Percentiles rank a stretch among this genome's conserved stretches.
phyloP scores from a whole-genome alignment of 2,113 vertebrate genomes.

The Lonchura striata region DNA sequence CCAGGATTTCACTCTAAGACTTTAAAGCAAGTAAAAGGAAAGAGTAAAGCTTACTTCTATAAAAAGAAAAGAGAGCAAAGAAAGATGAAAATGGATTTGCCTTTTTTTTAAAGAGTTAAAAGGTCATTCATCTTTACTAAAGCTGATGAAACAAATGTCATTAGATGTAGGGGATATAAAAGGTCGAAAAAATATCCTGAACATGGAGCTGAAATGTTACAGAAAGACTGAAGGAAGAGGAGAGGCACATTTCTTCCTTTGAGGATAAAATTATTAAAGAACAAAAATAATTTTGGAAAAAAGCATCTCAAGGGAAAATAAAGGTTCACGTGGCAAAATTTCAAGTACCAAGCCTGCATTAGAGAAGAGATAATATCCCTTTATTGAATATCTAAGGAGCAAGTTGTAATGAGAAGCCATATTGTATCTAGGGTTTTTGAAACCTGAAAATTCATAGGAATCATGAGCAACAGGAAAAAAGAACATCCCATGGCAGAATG shows the following conservation, averaged over 20 bases:
- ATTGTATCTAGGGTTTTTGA: neutral
- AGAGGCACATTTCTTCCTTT: neutral
- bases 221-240: conserved; percentile 13
- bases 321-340: neutral
- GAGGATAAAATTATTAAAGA: conserved; percentile 37
- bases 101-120: conserved; percentile 28
- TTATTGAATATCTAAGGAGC: neutral
- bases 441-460: neutral
- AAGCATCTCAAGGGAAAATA: neutral
- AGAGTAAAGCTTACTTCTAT: neutral
- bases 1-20: neutral
- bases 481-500: neutral
- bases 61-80: neutral
- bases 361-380: neutral
- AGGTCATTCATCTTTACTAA: conserved; percentile 66
- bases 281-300: neutral
- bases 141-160: conserved; percentile 66
- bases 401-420: neutral
- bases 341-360: neutral
- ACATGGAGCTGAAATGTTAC: conserved; percentile 56
- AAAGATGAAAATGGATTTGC: conserved; percentile 9
- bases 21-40: neutral
- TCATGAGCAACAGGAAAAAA: neutral
- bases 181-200: conserved; percentile 70
- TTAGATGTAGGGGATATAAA: conserved; percentile 56